A percentile compares a stretch with the other conserved stretches of the same genome.
Evolutionary conservation across 2,888 invertebrate species (phyloP).

Genomic region (Philonicus albiceps): DNA sequence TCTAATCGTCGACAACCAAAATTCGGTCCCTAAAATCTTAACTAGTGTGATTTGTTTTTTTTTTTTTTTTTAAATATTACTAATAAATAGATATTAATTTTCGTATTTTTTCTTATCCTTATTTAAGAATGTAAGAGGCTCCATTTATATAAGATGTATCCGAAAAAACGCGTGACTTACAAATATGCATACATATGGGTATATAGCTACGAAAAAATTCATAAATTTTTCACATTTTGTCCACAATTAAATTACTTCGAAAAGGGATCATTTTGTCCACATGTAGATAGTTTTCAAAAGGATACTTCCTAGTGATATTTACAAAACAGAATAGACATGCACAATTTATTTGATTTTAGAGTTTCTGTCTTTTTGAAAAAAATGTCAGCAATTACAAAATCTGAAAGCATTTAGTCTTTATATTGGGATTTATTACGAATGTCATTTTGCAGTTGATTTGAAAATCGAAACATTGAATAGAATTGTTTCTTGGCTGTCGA

Average conservation of each 20-base stretch:
- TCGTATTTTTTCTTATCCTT: background rate
- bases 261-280: background rate
- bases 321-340: background rate
- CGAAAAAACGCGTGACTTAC: background rate
- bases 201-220: background rate
- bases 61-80: background rate
- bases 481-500: no score
- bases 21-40: slow-evolving; percentile 19
- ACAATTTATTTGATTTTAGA: background rate
- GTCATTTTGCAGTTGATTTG: no score
- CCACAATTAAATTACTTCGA: background rate
- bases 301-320: background rate
- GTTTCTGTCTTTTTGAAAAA: background rate
- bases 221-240: background rate
- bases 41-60: background rate
- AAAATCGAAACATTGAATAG: no score
- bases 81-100: background rate
- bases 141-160: background rate
- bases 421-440: no score
- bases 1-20: background rate
- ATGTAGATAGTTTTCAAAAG: background rate
- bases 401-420: background rate
- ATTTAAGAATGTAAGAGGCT: background rate
- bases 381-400: background rate
- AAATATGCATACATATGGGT: background rate